phyloP scores from a whole-genome alignment of 2,113 vertebrate species.

The Actenoides hombroni region DNA sequence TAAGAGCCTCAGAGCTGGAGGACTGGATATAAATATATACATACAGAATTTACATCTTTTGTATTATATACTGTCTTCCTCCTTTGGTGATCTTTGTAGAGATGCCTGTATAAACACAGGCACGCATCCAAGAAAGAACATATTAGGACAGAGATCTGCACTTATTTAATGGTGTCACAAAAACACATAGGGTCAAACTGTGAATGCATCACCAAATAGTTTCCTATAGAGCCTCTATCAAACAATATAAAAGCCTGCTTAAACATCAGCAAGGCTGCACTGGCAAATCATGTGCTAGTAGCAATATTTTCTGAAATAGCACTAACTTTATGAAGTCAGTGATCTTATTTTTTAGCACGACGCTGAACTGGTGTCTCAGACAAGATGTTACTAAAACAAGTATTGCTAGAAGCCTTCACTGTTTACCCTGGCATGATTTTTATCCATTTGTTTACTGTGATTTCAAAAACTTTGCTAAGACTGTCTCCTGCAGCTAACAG shows the following conservation, averaged over 20 bases:
- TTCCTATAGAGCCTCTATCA: neutral
- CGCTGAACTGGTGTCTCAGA: slow-evolving; percentile 13
- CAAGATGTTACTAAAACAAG: slow-evolving; percentile 32
- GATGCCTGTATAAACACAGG: neutral
- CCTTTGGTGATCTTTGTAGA: neutral
- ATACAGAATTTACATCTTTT: neutral
- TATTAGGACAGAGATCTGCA: neutral
- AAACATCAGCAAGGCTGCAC: neutral
- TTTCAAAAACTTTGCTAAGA: neutral
- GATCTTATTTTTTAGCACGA: neutral
- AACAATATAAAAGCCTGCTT: neutral
- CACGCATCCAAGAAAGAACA: neutral
- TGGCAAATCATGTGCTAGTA: neutral
- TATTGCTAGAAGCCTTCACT: neutral
- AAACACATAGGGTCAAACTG: neutral
- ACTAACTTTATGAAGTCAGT: neutral
- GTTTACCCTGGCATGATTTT: slow-evolving; percentile 31
- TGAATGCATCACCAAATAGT: neutral
- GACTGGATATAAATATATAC: neutral
- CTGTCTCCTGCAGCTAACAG: neutral
- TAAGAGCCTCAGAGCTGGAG: neutral
- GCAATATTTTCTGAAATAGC: slow-evolving; percentile 26
- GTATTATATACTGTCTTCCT: neutral
- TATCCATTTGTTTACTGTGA: slow-evolving; percentile 24
- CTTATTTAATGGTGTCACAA: neutral